Evolutionary conservation across 2,113 vertebrate genomes (phyloP).

Genomic region (Fulica atra): DNA sequence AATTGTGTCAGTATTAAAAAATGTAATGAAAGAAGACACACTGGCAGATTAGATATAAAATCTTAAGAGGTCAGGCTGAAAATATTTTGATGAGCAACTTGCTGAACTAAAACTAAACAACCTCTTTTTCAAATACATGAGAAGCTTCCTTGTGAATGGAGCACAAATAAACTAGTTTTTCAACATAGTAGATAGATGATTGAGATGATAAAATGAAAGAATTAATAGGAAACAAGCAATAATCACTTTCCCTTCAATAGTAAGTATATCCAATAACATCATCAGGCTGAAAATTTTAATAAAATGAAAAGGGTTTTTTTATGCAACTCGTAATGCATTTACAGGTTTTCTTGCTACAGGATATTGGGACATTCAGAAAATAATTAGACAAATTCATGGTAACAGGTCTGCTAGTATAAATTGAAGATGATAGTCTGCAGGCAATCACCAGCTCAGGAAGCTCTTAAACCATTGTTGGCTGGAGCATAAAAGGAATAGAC

Average conservation of each 20-base stretch:
- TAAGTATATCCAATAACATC: not conserved
- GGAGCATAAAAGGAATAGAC: not conserved
- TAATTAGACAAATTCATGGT: not conserved
- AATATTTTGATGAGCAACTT: not conserved
- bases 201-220: not conserved
- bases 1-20: not conserved
- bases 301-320: not conserved
- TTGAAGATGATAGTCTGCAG: not conserved
- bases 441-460: not conserved
- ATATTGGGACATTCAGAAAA: not conserved
- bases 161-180: not conserved
- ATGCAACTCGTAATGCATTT: not conserved
- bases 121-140: not conserved
- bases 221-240: not conserved
- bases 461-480: not conserved
- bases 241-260: not conserved
- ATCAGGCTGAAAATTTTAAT: not conserved
- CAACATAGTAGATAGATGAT: not conserved
- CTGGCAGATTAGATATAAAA: not conserved
- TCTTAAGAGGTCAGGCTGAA: not conserved
- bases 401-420: not conserved
- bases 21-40: not conserved
- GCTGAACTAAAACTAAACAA: not conserved
- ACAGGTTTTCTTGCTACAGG: not conserved
- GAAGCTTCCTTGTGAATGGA: not conserved